These are phyloP conservation scores for Siderastrea radians DNA, from an alignment of 92 coral and sea anemone species.

Conservation along the genomic window DNA sequence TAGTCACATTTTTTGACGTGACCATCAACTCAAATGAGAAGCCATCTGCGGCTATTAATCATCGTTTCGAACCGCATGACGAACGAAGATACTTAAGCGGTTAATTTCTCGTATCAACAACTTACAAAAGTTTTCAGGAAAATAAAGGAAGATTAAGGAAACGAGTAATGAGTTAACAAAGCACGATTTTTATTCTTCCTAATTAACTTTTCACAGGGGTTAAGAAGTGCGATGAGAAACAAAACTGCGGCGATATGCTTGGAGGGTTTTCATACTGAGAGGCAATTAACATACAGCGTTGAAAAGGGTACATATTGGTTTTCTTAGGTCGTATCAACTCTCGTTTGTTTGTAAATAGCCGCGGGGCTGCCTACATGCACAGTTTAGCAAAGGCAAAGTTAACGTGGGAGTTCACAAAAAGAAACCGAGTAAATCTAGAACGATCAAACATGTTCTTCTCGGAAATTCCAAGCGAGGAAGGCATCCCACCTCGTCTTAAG, in stretches of 20 bases:
- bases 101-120: conserved; percentile 19
- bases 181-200: neutral
- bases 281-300: neutral
- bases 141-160: conserved; percentile 1
- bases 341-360: conserved; percentile 36
- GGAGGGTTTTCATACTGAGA: neutral
- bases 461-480: neutral
- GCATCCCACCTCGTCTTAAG: neutral
- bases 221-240: neutral
- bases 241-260: neutral
- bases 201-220: conserved; percentile 15
- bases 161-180: conserved; percentile 15
- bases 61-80: conserved; percentile 25
- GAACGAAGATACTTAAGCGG: conserved; percentile 16
- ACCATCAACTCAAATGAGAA: conserved; percentile 19
- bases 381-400: neutral
- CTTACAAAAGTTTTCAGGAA: neutral
- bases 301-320: conserved; percentile 24
- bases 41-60: conserved; percentile 35
- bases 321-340: conserved; percentile 17
- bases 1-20: conserved; percentile 21
- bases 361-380: neutral
- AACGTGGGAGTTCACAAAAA: neutral
- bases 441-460: neutral
- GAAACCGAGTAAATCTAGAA: neutral